Evolutionary conservation across 2,113 vertebrate species (phyloP), one percentile per base, ranked within the genome.

Genomic region (Oryzias celebensis): DNA sequence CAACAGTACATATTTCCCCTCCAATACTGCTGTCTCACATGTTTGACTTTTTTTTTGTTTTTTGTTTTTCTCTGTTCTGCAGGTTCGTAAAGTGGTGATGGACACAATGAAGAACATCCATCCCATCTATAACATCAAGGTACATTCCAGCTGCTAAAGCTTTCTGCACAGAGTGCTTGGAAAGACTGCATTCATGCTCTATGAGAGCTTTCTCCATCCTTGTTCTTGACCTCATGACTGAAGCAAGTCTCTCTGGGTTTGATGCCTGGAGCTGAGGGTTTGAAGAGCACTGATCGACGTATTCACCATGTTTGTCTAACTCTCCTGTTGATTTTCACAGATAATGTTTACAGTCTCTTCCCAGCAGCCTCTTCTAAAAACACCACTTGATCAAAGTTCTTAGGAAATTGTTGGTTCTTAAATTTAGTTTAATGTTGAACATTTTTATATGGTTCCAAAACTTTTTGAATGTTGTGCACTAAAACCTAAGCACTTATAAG

Each of bases 51-150:
- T 3, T 26, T 2, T 45, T 45, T 16, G 17, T 47, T 46, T 3
- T 26, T 10, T 43, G 42, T 10, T 43, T 10, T 43, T 44, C 12
- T 56, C 18, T 68, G 58, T 74, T 85, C 75, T 81, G 46, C 71
- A 99, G 97, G 96, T 97, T 45, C 92, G 97, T 56, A 99, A 97
- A 90, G 95, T 98, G 59, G 96, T 99, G 73, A 66, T 96, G 88
- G 97, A 99, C 82, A 98, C 97, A 0, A 95, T 99, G 96, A 99
- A 96, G 90, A 99, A 99, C 87, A 94, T 99, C 82, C 97, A 99
- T 76, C 97, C 97, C 26, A 98, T 99, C 86, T 99, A 99, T 87
- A 99, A 98, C 82, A 99, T 99, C 68, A 99, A 99, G 93, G 97
- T 98, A 71, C 0, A 49, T 28, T 62, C n/a, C 8, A 7, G 0